phyloP scores from a whole-genome alignment of 2,797 vertebrate species.

The Aplochiton taeniatus region DNA sequence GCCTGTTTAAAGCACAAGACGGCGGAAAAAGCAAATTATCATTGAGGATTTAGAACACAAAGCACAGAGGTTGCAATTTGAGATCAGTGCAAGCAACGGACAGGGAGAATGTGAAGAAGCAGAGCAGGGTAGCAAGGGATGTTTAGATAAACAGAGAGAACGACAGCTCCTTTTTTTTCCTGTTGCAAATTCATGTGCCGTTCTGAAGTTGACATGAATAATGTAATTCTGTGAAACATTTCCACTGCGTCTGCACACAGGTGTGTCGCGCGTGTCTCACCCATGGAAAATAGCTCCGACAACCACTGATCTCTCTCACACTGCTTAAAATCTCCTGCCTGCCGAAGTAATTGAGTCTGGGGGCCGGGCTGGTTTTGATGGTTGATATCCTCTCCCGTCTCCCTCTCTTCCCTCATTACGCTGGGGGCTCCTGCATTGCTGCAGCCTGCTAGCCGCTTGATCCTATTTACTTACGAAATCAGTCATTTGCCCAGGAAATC shows the following conservation, averaged over 20 bases:
- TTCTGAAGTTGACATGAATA: slow-evolving; percentile 7
- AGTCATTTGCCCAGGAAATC: slow-evolving; percentile 18
- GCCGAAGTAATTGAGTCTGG: not conserved
- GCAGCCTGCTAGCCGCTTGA: not conserved
- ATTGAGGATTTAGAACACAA: not conserved
- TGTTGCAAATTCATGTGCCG: not conserved
- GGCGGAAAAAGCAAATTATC: not conserved
- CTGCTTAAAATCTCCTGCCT: slow-evolving; percentile 8
- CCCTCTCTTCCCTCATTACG: not conserved
- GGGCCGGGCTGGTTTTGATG: slow-evolving; percentile 2
- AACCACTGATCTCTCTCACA: not conserved
- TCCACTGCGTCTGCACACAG: slow-evolving; percentile 7
- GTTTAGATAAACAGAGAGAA: not conserved
- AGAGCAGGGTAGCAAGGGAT: not conserved
- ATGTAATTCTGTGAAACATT: slow-evolving; percentile 3
- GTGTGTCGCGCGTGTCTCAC: slow-evolving; percentile 1
- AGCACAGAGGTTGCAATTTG: not conserved
- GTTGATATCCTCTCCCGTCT: not conserved
- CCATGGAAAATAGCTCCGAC: not conserved
- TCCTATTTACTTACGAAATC: slow-evolving; percentile 7
- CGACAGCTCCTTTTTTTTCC: not conserved
- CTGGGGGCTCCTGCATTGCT: not conserved
- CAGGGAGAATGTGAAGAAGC: not conserved
- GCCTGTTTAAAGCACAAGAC: not conserved
- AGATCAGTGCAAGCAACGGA: not conserved